phyloP scores from a whole-genome alignment of 2,797 vertebrate species.

The Schizothorax lantsangensis region DNA sequence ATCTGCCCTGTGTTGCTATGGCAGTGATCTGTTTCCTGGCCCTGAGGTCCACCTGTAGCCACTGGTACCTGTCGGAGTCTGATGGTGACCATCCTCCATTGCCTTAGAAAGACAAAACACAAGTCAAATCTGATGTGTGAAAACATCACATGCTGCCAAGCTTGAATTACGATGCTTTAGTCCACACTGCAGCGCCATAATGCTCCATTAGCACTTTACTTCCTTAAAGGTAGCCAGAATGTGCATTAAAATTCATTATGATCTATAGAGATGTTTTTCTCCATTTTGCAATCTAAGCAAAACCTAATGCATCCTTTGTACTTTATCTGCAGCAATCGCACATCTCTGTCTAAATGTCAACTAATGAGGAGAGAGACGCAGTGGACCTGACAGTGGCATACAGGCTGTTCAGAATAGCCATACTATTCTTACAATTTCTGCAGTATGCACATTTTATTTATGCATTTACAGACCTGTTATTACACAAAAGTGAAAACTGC shows the following conservation, averaged over 20 bases:
- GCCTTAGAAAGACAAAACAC: constrained; percentile 72
- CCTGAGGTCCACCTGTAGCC: constrained; percentile 94
- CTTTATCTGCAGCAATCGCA: constrained; percentile 5
- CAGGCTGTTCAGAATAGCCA: neutral
- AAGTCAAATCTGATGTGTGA: neutral
- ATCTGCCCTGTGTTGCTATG: constrained; percentile 92
- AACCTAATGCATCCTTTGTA: neutral
- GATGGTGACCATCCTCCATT: constrained; percentile 93
- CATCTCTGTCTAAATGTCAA: constrained; percentile 5
- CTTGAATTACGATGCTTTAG: neutral
- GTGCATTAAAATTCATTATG: constrained; percentile 22
- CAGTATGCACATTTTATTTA: neutral
- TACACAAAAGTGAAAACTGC: neutral
- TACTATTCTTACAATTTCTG: neutral
- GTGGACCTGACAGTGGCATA: neutral
- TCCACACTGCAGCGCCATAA: neutral
- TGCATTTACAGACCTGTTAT: neutral
- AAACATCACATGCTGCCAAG: constrained; percentile 9
- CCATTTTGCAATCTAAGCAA: constrained; percentile 4
- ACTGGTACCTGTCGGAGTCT: constrained; percentile 89
- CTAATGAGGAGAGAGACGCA: neutral
- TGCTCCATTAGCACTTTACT: neutral
- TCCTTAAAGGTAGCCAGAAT: neutral
- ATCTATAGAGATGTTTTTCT: neutral
- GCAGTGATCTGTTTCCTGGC: constrained; percentile 88